phyloP scores from a whole-genome alignment of 1,140 invertebrate genomes.

The Notospermus geniculatus region DNA sequence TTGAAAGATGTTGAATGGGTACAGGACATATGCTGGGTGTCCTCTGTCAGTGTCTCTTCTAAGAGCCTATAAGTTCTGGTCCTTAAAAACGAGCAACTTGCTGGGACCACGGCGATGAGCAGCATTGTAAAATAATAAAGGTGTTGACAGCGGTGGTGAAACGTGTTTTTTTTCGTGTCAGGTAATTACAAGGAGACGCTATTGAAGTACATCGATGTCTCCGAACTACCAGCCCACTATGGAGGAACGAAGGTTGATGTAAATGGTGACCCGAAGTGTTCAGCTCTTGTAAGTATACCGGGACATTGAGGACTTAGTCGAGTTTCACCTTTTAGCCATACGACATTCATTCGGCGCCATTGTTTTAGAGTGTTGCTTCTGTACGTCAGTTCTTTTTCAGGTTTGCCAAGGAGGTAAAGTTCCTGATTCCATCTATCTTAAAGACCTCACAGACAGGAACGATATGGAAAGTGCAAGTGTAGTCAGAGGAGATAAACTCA shows the following conservation, averaged over 20 bases:
- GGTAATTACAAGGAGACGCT: conserved; percentile 72
- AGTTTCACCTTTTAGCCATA: no score
- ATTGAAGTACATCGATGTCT: conserved; percentile 64
- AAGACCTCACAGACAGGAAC: conserved; percentile 29
- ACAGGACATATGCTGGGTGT: no score
- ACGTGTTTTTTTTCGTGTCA: conserved; percentile 13
- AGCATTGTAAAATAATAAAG: no score
- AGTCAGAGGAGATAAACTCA: conserved; percentile 41
- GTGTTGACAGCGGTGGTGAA: no score
- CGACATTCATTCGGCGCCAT: conserved; percentile 40
- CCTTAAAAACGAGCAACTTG: no score
- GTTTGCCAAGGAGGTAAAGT: conserved; percentile 76
- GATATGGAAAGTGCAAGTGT: conserved; percentile 36
- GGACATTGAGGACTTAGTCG: no score
- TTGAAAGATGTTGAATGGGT: no score
- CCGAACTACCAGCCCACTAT: conserved; percentile 75
- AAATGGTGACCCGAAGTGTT: conserved; percentile 70
- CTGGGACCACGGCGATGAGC: no score
- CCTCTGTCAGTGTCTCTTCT: no score
- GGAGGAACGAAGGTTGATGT: conserved; percentile 77
- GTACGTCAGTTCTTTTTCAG: conserved; percentile 54
- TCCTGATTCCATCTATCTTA: conserved; percentile 70
- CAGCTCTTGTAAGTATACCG: conserved; percentile 37
- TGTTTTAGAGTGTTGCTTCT: background rate
- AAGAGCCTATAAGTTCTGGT: no score